Evolutionary conservation across 2,797 vertebrate genomes (phyloP).

Genomic region (Antennarius maculatus): DNA sequence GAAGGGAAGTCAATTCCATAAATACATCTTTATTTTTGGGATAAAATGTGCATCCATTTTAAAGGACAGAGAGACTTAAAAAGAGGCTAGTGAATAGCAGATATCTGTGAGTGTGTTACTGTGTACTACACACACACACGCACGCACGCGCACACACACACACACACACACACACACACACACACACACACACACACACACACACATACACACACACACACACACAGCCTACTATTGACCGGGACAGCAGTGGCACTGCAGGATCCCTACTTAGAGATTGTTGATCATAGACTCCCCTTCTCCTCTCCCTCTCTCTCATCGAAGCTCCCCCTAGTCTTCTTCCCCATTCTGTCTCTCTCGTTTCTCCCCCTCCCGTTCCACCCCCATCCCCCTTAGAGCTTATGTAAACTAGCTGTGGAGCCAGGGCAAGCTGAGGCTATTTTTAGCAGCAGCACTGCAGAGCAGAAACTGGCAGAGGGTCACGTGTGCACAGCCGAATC

Average conservation of each 20-base stretch:
- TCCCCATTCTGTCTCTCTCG: conserved; percentile 36
- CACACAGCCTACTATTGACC: conserved; percentile 61
- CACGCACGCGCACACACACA: conserved; percentile 24
- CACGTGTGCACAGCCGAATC: conserved; percentile 89
- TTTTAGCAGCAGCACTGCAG: conserved; percentile 92
- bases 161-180: background rate
- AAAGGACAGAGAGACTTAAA: conserved; percentile 67
- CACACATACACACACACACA: conserved; percentile 17
- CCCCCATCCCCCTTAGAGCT: conserved; percentile 83
- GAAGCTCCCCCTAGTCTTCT: conserved; percentile 44
- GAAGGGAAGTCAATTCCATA: conserved; percentile 60
- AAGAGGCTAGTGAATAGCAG: conserved; percentile 69
- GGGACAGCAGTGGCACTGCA: conserved; percentile 71
- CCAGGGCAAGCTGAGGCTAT: conserved; percentile 91
- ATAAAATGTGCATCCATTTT: conserved; percentile 76
- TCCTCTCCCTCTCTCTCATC: conserved; percentile 23
- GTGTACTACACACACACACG: conserved; percentile 44
- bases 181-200: background rate
- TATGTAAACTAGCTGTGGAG: conserved; percentile 92
- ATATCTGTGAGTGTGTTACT: conserved; percentile 66
- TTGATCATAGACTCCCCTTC: conserved; percentile 61
- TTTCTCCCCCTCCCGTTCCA: conserved; percentile 37
- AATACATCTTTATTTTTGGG: conserved; percentile 76
- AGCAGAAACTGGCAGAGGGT: conserved; percentile 88
- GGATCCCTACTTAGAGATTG: conserved; percentile 74